Percentiles rank a stretch among this genome's conserved stretches.
phyloP scores from a whole-genome alignment of 2,113 vertebrate genomes.

The Scatophagus argus region DNA sequence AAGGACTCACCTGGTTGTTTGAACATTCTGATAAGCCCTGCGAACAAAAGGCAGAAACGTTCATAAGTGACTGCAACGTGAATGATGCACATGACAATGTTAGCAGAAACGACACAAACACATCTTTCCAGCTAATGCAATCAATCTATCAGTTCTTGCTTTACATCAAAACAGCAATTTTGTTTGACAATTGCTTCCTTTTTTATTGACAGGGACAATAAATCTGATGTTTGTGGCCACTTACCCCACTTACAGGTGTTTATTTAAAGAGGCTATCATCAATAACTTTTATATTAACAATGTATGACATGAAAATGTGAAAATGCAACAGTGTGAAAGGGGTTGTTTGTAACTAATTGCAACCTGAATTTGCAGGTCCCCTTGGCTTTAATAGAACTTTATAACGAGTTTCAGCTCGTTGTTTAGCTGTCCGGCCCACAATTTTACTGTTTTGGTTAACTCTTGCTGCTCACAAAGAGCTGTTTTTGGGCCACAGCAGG shows the following conservation, averaged over 20 bases:
- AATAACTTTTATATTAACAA: no score
- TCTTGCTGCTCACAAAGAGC: background rate
- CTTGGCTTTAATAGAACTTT: background rate
- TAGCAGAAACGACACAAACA: background rate
- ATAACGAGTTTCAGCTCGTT: background rate
- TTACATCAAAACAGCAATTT: background rate
- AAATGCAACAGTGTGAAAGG: no score
- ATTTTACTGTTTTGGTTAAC: background rate
- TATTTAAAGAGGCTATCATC: background rate
- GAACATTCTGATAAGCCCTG: conserved; percentile 77
- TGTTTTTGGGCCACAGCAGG: background rate
- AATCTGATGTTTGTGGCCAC: background rate
- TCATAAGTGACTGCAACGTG: background rate
- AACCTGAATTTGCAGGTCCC: no score
- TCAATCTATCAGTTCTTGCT: background rate
- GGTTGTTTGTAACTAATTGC: no score
- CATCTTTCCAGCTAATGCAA: background rate
- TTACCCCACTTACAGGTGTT: no score
- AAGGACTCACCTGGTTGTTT: conserved; percentile 71
- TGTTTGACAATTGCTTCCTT: background rate
- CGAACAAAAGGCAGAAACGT: conserved; percentile 13
- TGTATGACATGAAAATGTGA: no score
- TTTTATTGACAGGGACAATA: background rate
- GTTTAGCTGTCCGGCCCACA: no score
- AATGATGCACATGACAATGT: background rate